A percentile compares a stretch with the other conserved stretches of the same genome.
phyloP scores from a whole-genome alignment of 2,797 vertebrate genomes.

The Leptatherina wallacei region DNA sequence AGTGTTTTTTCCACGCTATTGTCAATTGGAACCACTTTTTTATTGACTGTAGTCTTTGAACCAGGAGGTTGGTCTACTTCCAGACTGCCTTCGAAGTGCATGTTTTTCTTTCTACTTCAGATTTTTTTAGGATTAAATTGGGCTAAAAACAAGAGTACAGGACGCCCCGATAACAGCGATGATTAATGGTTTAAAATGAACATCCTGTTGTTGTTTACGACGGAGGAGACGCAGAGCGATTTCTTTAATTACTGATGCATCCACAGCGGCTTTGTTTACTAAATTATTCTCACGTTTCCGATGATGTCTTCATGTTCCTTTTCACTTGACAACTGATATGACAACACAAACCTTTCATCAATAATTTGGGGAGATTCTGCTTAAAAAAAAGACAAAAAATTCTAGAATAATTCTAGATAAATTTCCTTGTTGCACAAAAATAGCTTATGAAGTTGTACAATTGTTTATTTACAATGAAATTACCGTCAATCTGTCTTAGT shows the following conservation, averaged over 20 bases:
- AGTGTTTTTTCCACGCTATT: not conserved
- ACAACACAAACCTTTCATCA: too few relatives aligned
- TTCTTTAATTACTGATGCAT: not conserved
- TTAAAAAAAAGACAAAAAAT: too few relatives aligned
- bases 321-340: too few relatives aligned
- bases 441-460: too few relatives aligned
- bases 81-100: too few relatives aligned
- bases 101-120: not conserved
- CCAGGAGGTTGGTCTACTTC: too few relatives aligned
- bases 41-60: not conserved
- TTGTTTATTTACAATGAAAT: too few relatives aligned
- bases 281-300: not conserved
- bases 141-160: not conserved
- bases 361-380: too few relatives aligned
- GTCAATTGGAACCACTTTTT: not conserved
- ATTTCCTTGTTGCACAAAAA: too few relatives aligned
- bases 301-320: not conserved
- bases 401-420: too few relatives aligned
- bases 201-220: constrained; percentile 16
- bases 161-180: too few relatives aligned
- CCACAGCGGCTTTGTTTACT: not conserved
- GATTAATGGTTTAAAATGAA: not conserved
- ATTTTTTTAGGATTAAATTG: not conserved
- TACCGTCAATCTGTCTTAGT: too few relatives aligned
- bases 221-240: not conserved